phyloP scores from a whole-genome alignment of 1,140 invertebrate genomes.

The Drosophila serrata region DNA sequence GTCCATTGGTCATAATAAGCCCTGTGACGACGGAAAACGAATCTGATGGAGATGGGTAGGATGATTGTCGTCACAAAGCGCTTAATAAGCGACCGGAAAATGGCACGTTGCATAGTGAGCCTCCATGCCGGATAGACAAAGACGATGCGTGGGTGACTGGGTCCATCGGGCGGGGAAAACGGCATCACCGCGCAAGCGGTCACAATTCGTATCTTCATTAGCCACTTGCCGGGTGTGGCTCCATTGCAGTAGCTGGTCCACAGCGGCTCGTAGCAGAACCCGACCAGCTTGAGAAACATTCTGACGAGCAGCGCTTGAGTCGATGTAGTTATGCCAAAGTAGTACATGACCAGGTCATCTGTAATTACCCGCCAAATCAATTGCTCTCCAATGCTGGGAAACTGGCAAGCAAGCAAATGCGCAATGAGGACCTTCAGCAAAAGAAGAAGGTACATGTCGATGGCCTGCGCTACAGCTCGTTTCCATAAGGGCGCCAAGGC shows the following conservation, averaged over 20 bases:
- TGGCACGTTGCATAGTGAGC: slow-evolving; percentile 88
- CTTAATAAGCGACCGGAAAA: slow-evolving; percentile 92
- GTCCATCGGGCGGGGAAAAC: slow-evolving; percentile 61
- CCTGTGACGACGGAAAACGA: slow-evolving; percentile 93
- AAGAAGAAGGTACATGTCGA: slow-evolving; percentile 94
- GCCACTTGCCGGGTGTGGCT: slow-evolving; percentile 94
- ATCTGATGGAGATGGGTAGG: slow-evolving; percentile 92
- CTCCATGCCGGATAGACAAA: slow-evolving; percentile 89
- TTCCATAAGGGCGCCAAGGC: slow-evolving; percentile 94
- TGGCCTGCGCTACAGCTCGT: slow-evolving; percentile 92
- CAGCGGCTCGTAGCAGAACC: slow-evolving; percentile 78
- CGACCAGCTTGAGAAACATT: slow-evolving; percentile 68
- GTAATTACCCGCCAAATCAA: slow-evolving; percentile 64
- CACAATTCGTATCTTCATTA: slow-evolving; percentile 93
- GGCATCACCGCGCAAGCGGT: slow-evolving; percentile 90
- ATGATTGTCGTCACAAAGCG: slow-evolving; percentile 93
- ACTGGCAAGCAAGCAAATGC: slow-evolving; percentile 91
- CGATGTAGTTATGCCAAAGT: slow-evolving; percentile 63
- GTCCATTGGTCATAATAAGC: slow-evolving; percentile 93
- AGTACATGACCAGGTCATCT: slow-evolving; percentile 67
- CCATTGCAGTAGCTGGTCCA: slow-evolving; percentile 88
- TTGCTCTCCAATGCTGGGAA: slow-evolving; percentile 86
- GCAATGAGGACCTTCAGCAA: slow-evolving; percentile 93
- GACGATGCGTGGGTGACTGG: slow-evolving; percentile 86
- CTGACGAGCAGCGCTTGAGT: slow-evolving; percentile 73